Conservation (phyloP, 2,113 vertebrate genomes). For the Cisticola juncidis region DNA sequence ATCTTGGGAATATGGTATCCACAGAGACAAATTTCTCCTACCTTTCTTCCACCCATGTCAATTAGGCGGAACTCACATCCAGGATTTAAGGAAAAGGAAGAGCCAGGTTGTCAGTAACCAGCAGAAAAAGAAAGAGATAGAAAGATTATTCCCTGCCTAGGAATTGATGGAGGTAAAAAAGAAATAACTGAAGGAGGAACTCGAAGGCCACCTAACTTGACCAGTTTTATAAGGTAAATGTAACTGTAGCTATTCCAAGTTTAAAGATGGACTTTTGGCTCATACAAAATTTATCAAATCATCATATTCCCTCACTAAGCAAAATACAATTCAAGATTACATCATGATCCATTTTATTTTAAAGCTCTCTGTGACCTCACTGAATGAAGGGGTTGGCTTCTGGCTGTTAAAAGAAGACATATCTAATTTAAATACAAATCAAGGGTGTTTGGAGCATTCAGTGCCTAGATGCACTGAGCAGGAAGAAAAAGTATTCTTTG, state of each 20-base stretch:
- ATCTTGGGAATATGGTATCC: neutral
- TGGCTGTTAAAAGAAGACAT: neutral
- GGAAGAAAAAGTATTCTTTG: neutral
- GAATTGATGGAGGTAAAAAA: neutral
- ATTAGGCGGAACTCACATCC: slow-evolving; percentile 36
- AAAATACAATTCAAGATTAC: neutral
- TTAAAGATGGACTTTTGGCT: neutral
- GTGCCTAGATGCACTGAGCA: neutral
- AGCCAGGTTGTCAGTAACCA: slow-evolving; percentile 46
- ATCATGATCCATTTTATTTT: neutral
- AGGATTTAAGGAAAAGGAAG: slow-evolving; percentile 50
- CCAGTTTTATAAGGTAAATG: neutral
- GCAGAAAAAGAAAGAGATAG: slow-evolving; percentile 49
- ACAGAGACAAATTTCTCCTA: slow-evolving; percentile 46
- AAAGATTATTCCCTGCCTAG: slow-evolving; percentile 41
- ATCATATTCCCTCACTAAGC: neutral
- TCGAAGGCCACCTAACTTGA: neutral
- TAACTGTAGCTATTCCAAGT: neutral
- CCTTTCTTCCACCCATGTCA: slow-evolving; percentile 53
- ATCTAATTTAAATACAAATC: neutral
- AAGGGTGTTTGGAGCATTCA: neutral
- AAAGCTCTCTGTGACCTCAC: neutral
- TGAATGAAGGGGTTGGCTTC: neutral
- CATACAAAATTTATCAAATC: neutral
- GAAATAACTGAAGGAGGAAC: neutral